Base-by-base conservation (phyloP, 1,140 invertebrate genomes). In the Propsilocerus akamusi region DNA sequence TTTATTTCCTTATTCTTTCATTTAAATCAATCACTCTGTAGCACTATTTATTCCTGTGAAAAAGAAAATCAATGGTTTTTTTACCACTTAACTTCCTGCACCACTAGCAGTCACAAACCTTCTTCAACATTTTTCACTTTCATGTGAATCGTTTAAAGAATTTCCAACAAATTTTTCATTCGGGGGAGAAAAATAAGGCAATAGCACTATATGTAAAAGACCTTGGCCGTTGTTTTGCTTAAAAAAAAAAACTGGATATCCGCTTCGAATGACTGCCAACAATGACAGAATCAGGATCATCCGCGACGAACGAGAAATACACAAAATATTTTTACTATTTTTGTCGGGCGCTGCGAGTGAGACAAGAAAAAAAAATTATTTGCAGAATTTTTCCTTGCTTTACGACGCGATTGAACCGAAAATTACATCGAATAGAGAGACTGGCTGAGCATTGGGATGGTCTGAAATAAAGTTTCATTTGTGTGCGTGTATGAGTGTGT, bases 211-310 rank as follows among this genome's bases (percentile, higher is more conserved):
- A 41, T 41, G 34, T 41, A 41, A 41, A 41, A 41, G 34, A 41
- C 34, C 34, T 41, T 41, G 34, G 34, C 34, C 34, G 34, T 41
- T 41, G 34, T 41, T 41, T 41, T 41, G 34, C n/a, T n/a, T n/a
- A n/a, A n/a, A n/a, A n/a, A n/a, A 41, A 41, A 41, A 41, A 41
- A 41, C 34, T 41, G 34, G 34, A 41, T 41, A 41, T 41, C 34
- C 34, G 34, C 34, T 41, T 20, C 34, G 34, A 41, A 41, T 41
- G 34, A 41, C 34, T 41, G 34, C 34, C 34, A 41, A 41, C 34
- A 41, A 41, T 41, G 34, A 41, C 34, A 41, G 14, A 41, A 41
- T n/a, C 34, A 41, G 22, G 34, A 41, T 41, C 34, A 41, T 41
- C 34, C 34, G 17, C 34, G 34, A 20, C n/a, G n/a, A n/a, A n/a